Base-by-base conservation (phyloP, 2,797 vertebrate species). In the Psittacula echo region DNA sequence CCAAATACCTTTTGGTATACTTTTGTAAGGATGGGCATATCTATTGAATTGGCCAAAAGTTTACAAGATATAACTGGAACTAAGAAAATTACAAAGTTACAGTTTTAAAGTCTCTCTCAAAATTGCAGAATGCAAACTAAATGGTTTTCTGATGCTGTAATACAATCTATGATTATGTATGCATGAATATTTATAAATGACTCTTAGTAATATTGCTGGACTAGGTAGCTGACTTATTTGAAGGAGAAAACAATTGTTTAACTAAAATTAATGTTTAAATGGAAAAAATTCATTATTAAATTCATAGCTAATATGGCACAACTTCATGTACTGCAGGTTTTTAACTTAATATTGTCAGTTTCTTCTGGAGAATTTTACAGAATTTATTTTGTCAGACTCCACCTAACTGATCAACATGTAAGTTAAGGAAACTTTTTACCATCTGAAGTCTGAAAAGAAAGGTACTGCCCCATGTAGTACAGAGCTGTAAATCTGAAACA, bases 231-330 rank as follows among this genome's bases (percentile, higher is more conserved):
- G 74, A 90, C 76, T 88, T 82, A 79, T 88, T 58, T 73, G 53
- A 92, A 64, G n/a, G 18, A 45, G 26, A 22, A 85, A 94, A 67
- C 23, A 61, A 76, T 48, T 76, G 22, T 64, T 89, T 92, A 66
- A 80, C 84, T 73, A 86, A 76, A 93, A 89, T 48, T 8, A 86
- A 81, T n/a, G 3, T 72, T 87, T 68, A 71, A 91, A 85, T 78
- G 39, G 29, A 51, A 83, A 75, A 83, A 41, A 2, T 3, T 60
- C 5, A 56, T 79, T 81, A 68, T 72, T 84, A 37, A 37, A 81
- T 86, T 86, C 62, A 66, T 30, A 84, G 42, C 19, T 85, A 9
- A 21, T 48, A 34, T 8, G 60, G 10, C 9, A 78, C 47, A 80
- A 72, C 22, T 85, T 47, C 53, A 18, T 65, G 65, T 50, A 60